Evolutionary conservation across 2,113 vertebrate genomes (phyloP).

Genomic region (Fregetta grallaria): DNA sequence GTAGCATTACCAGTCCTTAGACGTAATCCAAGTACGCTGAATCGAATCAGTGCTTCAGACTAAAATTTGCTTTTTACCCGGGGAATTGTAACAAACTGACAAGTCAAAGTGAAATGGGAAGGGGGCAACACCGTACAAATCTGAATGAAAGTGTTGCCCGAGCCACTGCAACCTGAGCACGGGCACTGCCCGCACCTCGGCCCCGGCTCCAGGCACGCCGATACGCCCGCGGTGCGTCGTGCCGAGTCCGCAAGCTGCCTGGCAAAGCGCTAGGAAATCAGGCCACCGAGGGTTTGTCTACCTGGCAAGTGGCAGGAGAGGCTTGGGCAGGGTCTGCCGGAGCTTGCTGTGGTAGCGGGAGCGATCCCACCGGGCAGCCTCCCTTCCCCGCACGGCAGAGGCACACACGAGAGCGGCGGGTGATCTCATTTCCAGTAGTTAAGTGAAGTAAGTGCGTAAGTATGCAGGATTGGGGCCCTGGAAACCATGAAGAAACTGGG

Average conservation of each 20-base stretch:
- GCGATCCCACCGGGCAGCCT: background rate
- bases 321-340: background rate
- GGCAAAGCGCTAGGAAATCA: accelerated
- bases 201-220: background rate
- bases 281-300: background rate
- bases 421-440: slow-evolving; percentile 71
- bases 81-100: background rate
- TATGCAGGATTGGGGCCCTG: slow-evolving; percentile 62
- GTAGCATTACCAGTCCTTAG: slow-evolving; percentile 11
- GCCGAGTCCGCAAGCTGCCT: background rate
- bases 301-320: background rate
- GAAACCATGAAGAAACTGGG: slow-evolving; percentile 53
- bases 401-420: slow-evolving; percentile 39
- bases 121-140: background rate
- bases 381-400: slow-evolving; percentile 12
- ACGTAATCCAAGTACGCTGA: background rate
- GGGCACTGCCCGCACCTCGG: accelerated
- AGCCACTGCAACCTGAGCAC: accelerated
- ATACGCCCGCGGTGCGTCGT: accelerated
- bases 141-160: background rate
- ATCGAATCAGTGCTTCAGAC: background rate
- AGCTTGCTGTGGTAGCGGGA: background rate
- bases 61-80: background rate
- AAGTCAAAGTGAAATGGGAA: background rate
- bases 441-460: slow-evolving; percentile 66